These are phyloP conservation scores for Phytoseiulus persimilis DNA, from an alignment of 2,888 invertebrate species.

Conservation along the genomic window DNA sequence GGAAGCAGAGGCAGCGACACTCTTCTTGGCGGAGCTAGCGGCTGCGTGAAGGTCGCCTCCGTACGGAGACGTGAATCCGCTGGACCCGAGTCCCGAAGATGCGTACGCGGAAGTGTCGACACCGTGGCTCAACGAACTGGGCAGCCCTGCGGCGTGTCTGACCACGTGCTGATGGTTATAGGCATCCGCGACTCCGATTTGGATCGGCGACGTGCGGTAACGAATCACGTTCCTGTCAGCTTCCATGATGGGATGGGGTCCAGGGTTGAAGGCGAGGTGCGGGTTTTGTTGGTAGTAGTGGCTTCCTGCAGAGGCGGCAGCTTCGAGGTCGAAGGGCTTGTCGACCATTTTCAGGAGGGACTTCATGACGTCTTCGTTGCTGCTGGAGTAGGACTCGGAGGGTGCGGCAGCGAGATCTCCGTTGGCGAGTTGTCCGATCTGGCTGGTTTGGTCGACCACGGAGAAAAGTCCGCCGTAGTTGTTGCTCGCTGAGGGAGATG, in stretches of 20 bases:
- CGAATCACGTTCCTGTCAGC: slow-evolving; percentile 30
- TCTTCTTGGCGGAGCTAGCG: slow-evolving; percentile 27
- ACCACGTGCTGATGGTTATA: slow-evolving; percentile 6
- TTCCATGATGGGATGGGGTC: slow-evolving; percentile 37
- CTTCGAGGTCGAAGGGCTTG: slow-evolving; percentile 24
- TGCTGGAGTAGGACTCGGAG: slow-evolving; percentile 22
- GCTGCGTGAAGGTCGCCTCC: slow-evolving; percentile 31
- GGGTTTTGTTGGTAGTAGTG: slow-evolving; percentile 25
- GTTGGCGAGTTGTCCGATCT: slow-evolving; percentile 31
- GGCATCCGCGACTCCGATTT: slow-evolving; percentile 34
- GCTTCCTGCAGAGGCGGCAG: slow-evolving; percentile 14
- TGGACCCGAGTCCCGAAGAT: background rate
- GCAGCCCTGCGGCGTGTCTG: background rate
- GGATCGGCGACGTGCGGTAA: slow-evolving; percentile 23
- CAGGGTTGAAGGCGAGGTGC: slow-evolving; percentile 26
- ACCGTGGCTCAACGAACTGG: background rate
- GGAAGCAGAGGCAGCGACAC: background rate
- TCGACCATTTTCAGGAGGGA: slow-evolving; percentile 33
- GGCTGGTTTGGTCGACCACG: slow-evolving; percentile 29
- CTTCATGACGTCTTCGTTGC: slow-evolving; percentile 38
- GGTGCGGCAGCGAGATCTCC: slow-evolving; percentile 25
- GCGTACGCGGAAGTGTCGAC: slow-evolving; percentile 11
- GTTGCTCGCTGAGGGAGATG: background rate
- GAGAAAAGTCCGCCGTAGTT: slow-evolving; percentile 26
- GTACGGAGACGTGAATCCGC: background rate